Percentiles rank a stretch among this genome's conserved stretches.
These are phyloP conservation scores for Drosophila yakuba DNA, from an alignment of 1,140 invertebrate genomes.

Conservation along the genomic window DNA sequence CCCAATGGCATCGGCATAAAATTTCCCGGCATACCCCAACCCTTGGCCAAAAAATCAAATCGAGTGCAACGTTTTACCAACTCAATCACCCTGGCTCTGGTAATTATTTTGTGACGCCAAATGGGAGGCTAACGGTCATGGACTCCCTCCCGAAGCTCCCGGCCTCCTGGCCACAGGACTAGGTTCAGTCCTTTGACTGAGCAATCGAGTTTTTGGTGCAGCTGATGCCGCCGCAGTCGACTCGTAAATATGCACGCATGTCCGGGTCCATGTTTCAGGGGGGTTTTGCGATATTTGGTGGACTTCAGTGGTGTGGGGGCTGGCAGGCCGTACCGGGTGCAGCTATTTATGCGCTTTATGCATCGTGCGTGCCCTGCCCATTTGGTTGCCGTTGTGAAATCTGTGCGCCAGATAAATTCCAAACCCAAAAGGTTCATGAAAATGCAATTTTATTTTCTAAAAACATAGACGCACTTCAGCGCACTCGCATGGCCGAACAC, in stretches of 20 bases:
- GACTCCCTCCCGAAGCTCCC: not conserved
- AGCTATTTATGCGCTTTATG: constrained; percentile 81
- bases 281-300: constrained; percentile 6
- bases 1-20: constrained; percentile 68
- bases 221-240: constrained; percentile 77
- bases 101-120: constrained; percentile 80
- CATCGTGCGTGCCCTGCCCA: constrained; percentile 75
- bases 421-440: constrained; percentile 77
- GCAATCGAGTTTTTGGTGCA: constrained; percentile 80
- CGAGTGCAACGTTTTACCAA: constrained; percentile 78
- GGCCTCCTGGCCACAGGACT: constrained; percentile 2
- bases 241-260: constrained; percentile 83
- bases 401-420: constrained; percentile 80
- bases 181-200: constrained; percentile 33
- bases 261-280: constrained; percentile 53
- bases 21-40: constrained; percentile 9
- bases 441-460: constrained; percentile 84
- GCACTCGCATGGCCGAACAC: constrained; percentile 1
- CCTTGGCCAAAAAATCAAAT: constrained; percentile 67
- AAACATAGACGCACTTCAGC: constrained; percentile 65
- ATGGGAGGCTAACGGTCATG: constrained; percentile 42
- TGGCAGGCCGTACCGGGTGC: constrained; percentile 41
- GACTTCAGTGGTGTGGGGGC: not conserved
- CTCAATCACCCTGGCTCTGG: constrained; percentile 77
- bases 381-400: constrained; percentile 66